Base-by-base conservation (phyloP, 2,888 invertebrate genomes). In the Troglohyphantes excavatus region DNA sequence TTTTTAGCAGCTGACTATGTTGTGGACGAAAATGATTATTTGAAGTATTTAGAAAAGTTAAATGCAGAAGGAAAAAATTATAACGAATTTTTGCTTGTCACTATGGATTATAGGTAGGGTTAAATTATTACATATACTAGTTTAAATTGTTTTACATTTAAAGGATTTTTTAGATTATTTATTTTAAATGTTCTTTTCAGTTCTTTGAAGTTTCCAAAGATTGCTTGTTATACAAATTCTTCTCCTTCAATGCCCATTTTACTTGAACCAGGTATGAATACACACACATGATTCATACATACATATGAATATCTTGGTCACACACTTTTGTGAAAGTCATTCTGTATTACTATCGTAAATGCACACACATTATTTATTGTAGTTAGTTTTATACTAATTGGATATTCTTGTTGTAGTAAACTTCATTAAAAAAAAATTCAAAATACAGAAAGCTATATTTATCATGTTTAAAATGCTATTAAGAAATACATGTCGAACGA, bases 31-130 rank as follows among this genome's bases (percentile, higher is more conserved):
- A 91, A 93, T 43, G 93, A 94, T 67, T 70, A 23, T 46, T 23
- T 65, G n/a, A 43, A 29, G 17, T 96, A 96, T 92, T 93, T 95
- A 91, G 92, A 94, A 46, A 92, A 93, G n/a, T 93, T 96, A 53
- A 94, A 95, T 90, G 92, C 86, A 59, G 86, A 95, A 92, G 94
- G 94, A 53, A 93, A 94, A n/a, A 93, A 95, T 83, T 96, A 95
- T 92, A 96, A 95, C 94, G 95, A 95, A 27, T 97, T 96, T 93
- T 95, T 96, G 92, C 95, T 97, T 92, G 95, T 97, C 23, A 94
- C 95, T 63, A 93, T 96, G 84, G 96, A 97, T 93, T 94, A 96
- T 91, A 94, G 87, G 90, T 90, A 53, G 67, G 19, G 23, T 33
- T 33, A n/a, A 29, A 75, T 43, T 39, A n/a, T n/a, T n/a, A n/a